Evolutionary conservation across 2,113 vertebrate species (phyloP), one percentile per base, ranked within the genome.

Genomic region (Pimephales promelas): DNA sequence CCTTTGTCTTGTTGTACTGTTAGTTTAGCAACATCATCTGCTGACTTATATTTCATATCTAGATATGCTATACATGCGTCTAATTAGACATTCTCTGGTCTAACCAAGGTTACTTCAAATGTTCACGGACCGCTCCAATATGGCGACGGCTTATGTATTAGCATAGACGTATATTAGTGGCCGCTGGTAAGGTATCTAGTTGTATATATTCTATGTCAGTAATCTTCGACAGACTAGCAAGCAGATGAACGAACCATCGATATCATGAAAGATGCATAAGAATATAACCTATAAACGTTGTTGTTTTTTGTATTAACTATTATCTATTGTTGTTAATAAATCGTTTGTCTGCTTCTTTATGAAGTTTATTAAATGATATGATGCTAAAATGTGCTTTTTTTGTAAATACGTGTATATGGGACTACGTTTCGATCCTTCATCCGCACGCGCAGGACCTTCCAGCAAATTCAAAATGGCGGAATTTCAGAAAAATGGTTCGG

Each of bases 381-480:
- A 22, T 9, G 34, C 34, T 70, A 40, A 70, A 40, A 40, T 14
- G 22, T 9, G 43, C 1, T 16, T 47, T 43, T 10, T 26, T 59
- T 73, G 13, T 36, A 61, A 16, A 68, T 3, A 4, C 14, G 24
- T 56, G 10, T 26, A 76, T 75, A 10, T 80, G 11, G 5, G 13
- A 47, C 43, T 13, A 54, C 13, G 45, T n/a, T 34, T 56, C 8
- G 3, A 10, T 22, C 10, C 31, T 79, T 31, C 43, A 1, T 45
- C 31, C 16, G 10, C n/a, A 5, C 79, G 16, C 13, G 47, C 20
- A 84, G 86, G 84, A 87, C 85, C 85, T 81, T 73, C 10, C 43
- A 56, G 56, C 56, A 64, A 64, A 92, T 83, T 91, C 92, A 93
- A 94, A 91, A 95, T 95, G 94, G 94, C 94, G 93, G 88, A 92